phyloP scores from a whole-genome alignment of 2,888 invertebrate species.

The Drepanosiphum platanoidis region DNA sequence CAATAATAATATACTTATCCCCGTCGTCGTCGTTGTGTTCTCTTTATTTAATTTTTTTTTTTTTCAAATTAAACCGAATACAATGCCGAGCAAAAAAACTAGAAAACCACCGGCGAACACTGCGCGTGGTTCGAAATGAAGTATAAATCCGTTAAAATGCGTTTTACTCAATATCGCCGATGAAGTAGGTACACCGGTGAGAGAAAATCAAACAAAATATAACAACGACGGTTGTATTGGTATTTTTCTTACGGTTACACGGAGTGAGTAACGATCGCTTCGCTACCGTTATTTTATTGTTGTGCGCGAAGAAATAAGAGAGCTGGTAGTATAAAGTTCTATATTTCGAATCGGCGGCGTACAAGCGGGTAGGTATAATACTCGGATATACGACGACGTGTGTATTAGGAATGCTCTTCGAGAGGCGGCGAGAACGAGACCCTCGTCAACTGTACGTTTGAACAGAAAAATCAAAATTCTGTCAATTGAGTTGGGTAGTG shows the following conservation, averaged over 20 bases:
- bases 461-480: conserved; percentile 35
- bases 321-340: background rate
- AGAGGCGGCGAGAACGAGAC: too few species aligned
- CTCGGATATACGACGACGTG: background rate
- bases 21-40: background rate
- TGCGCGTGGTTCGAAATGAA: too few species aligned
- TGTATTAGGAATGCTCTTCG: background rate
- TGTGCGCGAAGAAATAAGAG: background rate
- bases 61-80: background rate
- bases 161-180: background rate
- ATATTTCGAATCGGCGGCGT: background rate
- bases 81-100: too few species aligned
- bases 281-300: background rate
- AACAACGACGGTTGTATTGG: background rate
- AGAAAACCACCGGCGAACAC: too few species aligned
- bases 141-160: background rate
- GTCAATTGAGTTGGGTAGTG: conserved; percentile 19
- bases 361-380: background rate
- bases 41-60: background rate
- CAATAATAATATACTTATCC: background rate
- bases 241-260: background rate
- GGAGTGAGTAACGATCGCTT: background rate
- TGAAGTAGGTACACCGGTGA: background rate
- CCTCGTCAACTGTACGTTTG: conserved; percentile 28
- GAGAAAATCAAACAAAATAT: background rate